Base-by-base conservation (phyloP, 2,888 invertebrate genomes). In the Chirona hameri region DNA sequence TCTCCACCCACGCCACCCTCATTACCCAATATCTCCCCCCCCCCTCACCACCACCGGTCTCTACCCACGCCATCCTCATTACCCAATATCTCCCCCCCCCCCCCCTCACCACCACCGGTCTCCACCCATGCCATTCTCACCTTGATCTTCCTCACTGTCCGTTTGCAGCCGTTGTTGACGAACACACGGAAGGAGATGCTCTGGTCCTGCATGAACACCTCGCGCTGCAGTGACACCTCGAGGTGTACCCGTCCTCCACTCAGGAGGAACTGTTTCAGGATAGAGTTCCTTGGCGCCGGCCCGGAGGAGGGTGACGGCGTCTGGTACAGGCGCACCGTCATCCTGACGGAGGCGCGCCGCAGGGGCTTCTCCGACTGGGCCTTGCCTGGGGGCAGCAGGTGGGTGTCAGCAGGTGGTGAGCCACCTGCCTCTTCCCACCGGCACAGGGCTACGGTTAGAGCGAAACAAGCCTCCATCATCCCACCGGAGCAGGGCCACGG, bases 181-280 rank as follows among this genome's bases (percentile, higher is more conserved):
- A 91, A 90, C 65, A 95, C 92, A 86, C 91, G 92, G 12, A 95
- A 93, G 85, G 91, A 90, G 85, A 96, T 91, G 57, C 93, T 91
- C 87, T 96, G 95, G 10, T 94, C 95, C 87, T 95, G 95, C 7
- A 93, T 92, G 88, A 95, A 96, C 86, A 93, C 92, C 52, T 93
- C 92, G 86, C 93, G 94, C 88, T 96, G 94, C 86, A 96, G 89
- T 87, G 92, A 92, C 3, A 95, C 95, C 87, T 94, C 93, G 81
- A 96, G 88, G 85, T 92, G 91, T 84, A 96, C 93, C 85, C 93
- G 91, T 81, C 96, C 96, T 86, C 95, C 95, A 86, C 94, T 95
- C 82, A 96, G 90, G 60, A 96, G 90, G 87, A 95, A 95, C n/a
- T 93, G 94, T 86, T 95, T 95, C 82, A 83, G 82, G 83, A 81